Conservation (phyloP, 1,140 invertebrate genomes). For the Aphidius ervi region DNA sequence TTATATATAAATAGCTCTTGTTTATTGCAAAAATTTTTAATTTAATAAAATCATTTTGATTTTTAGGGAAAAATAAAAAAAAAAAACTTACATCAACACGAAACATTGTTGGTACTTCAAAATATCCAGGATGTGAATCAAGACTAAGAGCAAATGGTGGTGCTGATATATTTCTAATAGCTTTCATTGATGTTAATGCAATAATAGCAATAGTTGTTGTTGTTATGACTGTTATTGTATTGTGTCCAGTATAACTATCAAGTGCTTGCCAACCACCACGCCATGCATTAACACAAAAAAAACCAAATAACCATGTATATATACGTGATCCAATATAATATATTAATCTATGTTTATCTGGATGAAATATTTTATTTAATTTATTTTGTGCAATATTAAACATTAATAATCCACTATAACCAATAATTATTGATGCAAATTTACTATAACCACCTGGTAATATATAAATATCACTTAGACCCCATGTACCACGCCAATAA, state of each 20-base stretch:
- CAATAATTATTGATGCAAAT: conserved; percentile 63
- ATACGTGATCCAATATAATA: conserved; percentile 69
- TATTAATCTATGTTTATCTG: conserved; percentile 62
- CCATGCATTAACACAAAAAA: conserved; percentile 81
- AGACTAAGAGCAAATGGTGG: conserved; percentile 73
- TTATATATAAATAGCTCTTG: too few species aligned
- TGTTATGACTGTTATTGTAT: conserved; percentile 55
- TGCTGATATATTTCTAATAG: conserved; percentile 74
- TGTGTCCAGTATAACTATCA: conserved; percentile 64
- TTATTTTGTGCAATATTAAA: conserved; percentile 65
- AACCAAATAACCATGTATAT: conserved; percentile 71
- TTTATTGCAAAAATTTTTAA: too few species aligned
- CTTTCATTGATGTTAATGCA: conserved; percentile 62
- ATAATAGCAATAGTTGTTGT: conserved; percentile 62
- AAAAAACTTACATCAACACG: conserved; percentile 61
- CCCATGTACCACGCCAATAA: conserved; percentile 84
- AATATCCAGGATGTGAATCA: conserved; percentile 72
- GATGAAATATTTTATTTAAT: conserved; percentile 60
- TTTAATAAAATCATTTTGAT: too few species aligned
- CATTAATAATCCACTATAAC: conserved; percentile 63
- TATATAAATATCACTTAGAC: conserved; percentile 69
- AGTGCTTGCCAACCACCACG: conserved; percentile 74
- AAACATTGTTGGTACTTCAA: conserved; percentile 79
- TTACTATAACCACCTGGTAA: conserved; percentile 61
- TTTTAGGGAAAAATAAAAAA: too few species aligned